Base-by-base conservation (phyloP, 2,113 vertebrate genomes). In the Euleptes europaea region DNA sequence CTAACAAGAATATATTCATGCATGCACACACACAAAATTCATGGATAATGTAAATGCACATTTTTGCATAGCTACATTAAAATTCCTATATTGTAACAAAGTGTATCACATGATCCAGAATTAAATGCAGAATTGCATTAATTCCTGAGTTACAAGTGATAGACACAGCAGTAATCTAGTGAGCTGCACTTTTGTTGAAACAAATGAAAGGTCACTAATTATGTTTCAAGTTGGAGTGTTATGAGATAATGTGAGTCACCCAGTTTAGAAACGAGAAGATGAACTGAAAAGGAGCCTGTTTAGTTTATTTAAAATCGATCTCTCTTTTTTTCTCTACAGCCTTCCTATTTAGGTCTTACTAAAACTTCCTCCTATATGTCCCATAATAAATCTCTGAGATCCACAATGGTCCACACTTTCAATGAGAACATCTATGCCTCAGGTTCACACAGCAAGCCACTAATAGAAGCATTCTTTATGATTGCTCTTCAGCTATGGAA, bases 71-170 rank as follows among this genome's bases (percentile, higher is more conserved):
- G 19, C 28, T 90, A 26, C 1, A 71, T 57, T 65, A 75, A 31
- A 69, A 54, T 2, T 7, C 3, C 0, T 79, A 1, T 60, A 82
- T 85, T 60, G 87, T 84, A 84, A 84, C 9, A 77, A 76, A 42
- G 31, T 11, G 17, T 89, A 87, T 82, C 77, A 91, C 87, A 67
- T 78, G 35, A 72, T 82, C 6, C 17, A 73, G 60, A 76, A 81
- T 38, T 60, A 71, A 0, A 44, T 90, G 4, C 54, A 57, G 19
- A 57, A 7, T 57, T 54, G 51, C 51, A 54, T 54, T 54, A 54
- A 54, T 3, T 19, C 3, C 47, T 74, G 54, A 87, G 65, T 0
- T 86, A 72, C 4, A 54, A 8, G 5, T 82, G 31, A 90, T 80
- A 87, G 78, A 91, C 87, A 73, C 67, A 90, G 47, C 49, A 38